phyloP scores from a whole-genome alignment of 2,888 invertebrate species.

The Macroteleia sp. region DNA sequence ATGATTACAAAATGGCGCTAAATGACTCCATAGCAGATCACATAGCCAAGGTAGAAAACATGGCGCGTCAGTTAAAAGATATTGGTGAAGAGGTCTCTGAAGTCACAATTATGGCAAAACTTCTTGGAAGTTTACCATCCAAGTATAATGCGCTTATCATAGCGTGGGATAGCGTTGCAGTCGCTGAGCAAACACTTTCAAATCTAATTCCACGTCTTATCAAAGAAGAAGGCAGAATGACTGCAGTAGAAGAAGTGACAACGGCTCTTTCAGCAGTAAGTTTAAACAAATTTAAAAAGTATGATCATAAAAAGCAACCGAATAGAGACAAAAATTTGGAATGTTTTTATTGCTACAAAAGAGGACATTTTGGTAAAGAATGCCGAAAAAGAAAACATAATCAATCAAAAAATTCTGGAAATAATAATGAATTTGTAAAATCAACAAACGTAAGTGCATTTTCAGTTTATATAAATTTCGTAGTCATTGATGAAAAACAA shows the following conservation, averaged over 20 bases:
- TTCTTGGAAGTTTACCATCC: conserved; percentile 64
- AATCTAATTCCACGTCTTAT: conserved; percentile 58
- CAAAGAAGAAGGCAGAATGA: conserved; percentile 52
- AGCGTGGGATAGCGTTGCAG: too few relatives aligned
- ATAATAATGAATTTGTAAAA: too few relatives aligned
- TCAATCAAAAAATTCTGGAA: background rate
- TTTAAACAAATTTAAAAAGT: background rate
- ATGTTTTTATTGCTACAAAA: conserved; percentile 60
- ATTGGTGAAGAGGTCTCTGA: conserved; percentile 56
- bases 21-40: conserved; percentile 65
- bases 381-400: conserved; percentile 6
- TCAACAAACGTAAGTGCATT: conserved; percentile 3
- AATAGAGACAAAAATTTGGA: conserved; percentile 6
- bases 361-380: conserved; percentile 47
- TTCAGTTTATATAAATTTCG: background rate
- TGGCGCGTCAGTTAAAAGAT: conserved; percentile 60
- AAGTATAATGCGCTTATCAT: too few relatives aligned
- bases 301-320: background rate
- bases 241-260: background rate
- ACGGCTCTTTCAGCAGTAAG: background rate
- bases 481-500: background rate
- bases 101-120: conserved; percentile 61
- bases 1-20: conserved; percentile 55
- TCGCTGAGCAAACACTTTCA: conserved; percentile 38
- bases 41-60: conserved; percentile 58